These are phyloP conservation scores for Theonella swinhoei DNA, from an alignment of 37 sponge, comb jelly and placozoan species.

Conservation along the genomic window DNA sequence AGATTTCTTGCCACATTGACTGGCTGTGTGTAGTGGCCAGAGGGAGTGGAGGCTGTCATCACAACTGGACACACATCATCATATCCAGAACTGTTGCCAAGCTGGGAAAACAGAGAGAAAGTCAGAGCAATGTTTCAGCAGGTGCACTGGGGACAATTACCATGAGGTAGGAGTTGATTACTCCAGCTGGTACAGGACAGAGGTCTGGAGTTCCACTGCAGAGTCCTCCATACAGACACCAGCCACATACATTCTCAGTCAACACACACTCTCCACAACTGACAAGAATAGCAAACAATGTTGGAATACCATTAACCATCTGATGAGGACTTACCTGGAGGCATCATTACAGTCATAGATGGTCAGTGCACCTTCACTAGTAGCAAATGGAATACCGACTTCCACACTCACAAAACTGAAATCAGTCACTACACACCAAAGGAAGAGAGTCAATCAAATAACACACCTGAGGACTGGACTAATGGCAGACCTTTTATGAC, in stretches of 20 bases:
- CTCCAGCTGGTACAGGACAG: not conserved
- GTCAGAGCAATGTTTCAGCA: too few species aligned
- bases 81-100: not conserved
- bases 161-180: not conserved
- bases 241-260: conserved; percentile 42
- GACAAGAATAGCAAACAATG: too few species aligned
- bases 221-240: conserved; percentile 35
- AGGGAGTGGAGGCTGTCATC: not conserved
- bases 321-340: too few species aligned
- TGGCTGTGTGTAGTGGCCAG: conserved; percentile 31
- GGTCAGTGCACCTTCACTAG: conserved; percentile 12
- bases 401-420: conserved; percentile 45
- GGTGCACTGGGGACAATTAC: too few species aligned
- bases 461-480: not conserved
- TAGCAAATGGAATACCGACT: conserved; percentile 29
- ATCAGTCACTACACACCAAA: conserved; percentile 26
- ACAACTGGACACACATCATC: conserved; percentile 49
- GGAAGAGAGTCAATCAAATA: too few species aligned
- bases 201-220: conserved; percentile 43
- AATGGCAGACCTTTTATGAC: not conserved
- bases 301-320: too few species aligned
- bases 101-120: too few species aligned
- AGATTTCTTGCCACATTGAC: conserved; percentile 12
- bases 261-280: conserved; percentile 48
- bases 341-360: conserved; percentile 15